Conservation (phyloP, 2,113 vertebrate genomes). For the Kryptolebias marmoratus region DNA sequence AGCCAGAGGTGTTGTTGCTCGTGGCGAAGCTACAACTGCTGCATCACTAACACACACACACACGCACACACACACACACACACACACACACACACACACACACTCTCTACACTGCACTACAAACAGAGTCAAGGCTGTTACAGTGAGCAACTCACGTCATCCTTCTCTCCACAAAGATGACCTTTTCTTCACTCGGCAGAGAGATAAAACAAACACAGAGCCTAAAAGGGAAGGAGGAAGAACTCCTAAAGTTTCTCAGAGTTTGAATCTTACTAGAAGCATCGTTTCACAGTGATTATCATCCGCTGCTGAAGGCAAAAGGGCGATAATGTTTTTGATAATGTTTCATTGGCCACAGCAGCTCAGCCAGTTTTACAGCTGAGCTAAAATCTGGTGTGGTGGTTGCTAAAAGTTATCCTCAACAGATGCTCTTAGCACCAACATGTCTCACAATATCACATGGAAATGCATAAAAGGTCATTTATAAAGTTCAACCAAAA, state of each 20-base stretch:
- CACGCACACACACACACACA: slow-evolving; percentile 22
- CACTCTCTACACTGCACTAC: slow-evolving; percentile 12
- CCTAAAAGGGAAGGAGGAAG: slow-evolving; percentile 8
- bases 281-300: too few relatives aligned
- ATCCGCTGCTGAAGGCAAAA: too few relatives aligned
- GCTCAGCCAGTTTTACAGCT: too few relatives aligned
- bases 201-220: slow-evolving; percentile 32
- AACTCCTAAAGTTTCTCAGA: background rate
- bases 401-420: too few relatives aligned
- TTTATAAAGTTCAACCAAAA: too few relatives aligned
- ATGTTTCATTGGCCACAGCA: too few relatives aligned
- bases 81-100: slow-evolving; percentile 12
- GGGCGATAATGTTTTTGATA: too few relatives aligned
- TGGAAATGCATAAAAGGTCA: too few relatives aligned
- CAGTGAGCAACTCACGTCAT: slow-evolving; percentile 39
- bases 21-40: slow-evolving; percentile 21
- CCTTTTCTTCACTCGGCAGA: slow-evolving; percentile 57
- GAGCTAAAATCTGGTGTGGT: too few relatives aligned
- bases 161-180: slow-evolving; percentile 47
- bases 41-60: slow-evolving; percentile 19
- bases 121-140: slow-evolving; percentile 38
- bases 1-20: slow-evolving; percentile 32
- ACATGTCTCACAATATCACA: too few relatives aligned
- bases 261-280: background rate
- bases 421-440: too few relatives aligned